phyloP scores from a whole-genome alignment of 2,888 invertebrate genomes.

The Mayetiola destructor region DNA sequence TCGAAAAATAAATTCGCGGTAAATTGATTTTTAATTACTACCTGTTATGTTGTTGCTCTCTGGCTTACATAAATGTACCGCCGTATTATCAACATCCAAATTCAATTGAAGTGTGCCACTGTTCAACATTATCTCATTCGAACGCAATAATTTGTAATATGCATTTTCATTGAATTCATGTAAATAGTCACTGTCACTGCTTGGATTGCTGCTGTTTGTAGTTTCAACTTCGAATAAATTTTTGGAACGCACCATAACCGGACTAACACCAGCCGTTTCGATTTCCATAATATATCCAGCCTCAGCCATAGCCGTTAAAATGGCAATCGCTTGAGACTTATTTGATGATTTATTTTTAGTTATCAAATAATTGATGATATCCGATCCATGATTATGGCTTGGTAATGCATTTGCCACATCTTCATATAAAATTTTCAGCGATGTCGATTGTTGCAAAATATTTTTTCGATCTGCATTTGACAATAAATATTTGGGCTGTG shows the following conservation, averaged over 20 bases:
- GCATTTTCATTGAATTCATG: conserved; percentile 31
- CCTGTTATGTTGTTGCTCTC: background rate
- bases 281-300: conserved; percentile 32
- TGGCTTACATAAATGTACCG: conserved; percentile 42
- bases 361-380: conserved; percentile 30
- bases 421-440: conserved; percentile 31
- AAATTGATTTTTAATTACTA: background rate
- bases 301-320: conserved; percentile 34
- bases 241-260: background rate
- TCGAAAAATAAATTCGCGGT: too few species aligned
- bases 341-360: conserved; percentile 33
- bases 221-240: conserved; percentile 24
- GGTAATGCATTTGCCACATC: conserved; percentile 31
- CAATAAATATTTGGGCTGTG: conserved; percentile 25
- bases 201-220: background rate
- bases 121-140: conserved; percentile 17
- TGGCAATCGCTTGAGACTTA: conserved; percentile 33
- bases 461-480: conserved; percentile 33
- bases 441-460: conserved; percentile 35
- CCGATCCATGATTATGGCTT: conserved; percentile 29
- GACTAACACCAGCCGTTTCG: background rate
- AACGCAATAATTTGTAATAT: conserved; percentile 30
- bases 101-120: conserved; percentile 43
- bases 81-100: conserved; percentile 48
- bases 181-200: background rate